Evolutionary conservation across 2,797 vertebrate species (phyloP).

Genomic region (Orientallactaga sibirica): DNA sequence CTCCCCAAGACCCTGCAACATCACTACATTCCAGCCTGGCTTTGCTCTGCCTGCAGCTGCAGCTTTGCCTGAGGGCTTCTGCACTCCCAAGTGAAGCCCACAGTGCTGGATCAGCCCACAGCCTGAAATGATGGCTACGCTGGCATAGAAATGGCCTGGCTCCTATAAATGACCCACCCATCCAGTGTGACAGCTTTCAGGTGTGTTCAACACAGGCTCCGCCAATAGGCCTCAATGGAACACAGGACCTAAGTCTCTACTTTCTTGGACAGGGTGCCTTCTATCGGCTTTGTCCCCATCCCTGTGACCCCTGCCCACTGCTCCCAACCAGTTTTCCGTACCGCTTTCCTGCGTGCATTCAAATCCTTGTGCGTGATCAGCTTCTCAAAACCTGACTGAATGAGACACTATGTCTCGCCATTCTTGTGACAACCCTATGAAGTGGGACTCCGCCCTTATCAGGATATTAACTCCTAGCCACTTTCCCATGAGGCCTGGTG

Average conservation of each 20-base stretch:
- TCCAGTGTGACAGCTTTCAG: not conserved
- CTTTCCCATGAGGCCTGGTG: not conserved
- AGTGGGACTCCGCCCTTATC: not conserved
- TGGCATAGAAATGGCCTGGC: not conserved
- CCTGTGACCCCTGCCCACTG: not conserved
- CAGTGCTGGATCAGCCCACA: not conserved
- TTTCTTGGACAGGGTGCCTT: not conserved
- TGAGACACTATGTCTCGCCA: not conserved
- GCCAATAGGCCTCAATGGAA: not conserved
- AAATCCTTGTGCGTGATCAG: not conserved
- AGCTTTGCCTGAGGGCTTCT: constrained; percentile 51
- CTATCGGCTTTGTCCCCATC: not conserved
- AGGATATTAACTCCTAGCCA: not conserved
- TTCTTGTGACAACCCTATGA: not conserved
- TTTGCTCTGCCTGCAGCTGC: not conserved
- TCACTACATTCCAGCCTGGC: not conserved
- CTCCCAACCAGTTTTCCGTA: not conserved
- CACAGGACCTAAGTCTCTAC: not conserved
- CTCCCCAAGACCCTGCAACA: constrained; percentile 34
- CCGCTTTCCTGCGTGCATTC: not conserved
- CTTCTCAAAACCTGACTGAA: not conserved
- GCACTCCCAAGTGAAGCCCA: not conserved
- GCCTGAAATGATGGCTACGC: not conserved
- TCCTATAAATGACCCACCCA: not conserved
- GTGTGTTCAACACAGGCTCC: too few relatives aligned